Base-by-base conservation (phyloP, 1,140 invertebrate genomes). In the Euura saliciscinereae region DNA sequence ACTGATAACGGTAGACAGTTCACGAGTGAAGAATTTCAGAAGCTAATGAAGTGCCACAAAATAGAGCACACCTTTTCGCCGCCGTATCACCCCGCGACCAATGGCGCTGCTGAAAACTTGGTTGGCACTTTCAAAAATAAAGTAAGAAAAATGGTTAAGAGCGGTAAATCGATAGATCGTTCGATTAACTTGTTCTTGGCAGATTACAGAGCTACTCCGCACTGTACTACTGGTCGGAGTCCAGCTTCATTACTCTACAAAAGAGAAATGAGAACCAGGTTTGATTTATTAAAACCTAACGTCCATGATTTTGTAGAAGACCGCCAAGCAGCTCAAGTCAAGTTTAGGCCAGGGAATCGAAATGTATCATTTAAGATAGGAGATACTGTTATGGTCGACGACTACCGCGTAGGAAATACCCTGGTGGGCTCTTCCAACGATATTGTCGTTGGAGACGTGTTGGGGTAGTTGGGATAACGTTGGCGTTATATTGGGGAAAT, bases 121-220 rank as follows among this genome's bases (percentile, higher is more conserved):
- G 76, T 79, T 2, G 65, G 70, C 64, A 73, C 65, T 2, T 68
- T 79, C n/a, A 79, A 78, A 59, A n/a, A n/a, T n/a, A n/a, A n/a
- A n/a, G n/a, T n/a, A n/a, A 13, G 43, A 28, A 71, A 64, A 46
- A n/a, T 78, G 7, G 65, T 70, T 11, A 70, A 8, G n/a, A 71
- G 59, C 13, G 65, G 45, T n/a, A 13, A n/a, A 43, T 8, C 42
- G 66, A 13, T 69, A 67, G 7, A 67, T 43, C 7, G 13, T 66
- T 44, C 28, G 4, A n/a, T 77, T 8, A 45, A 70, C 2, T 64
- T 11, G 13, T 75, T 73, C 68, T 46, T 77, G 70, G 51, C 73
- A 4, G 28, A 65, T 11, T 77, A 76, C 45, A 69, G 73, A 11
- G 8, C 13, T 3, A 69, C 73, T 3, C 59, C n/a, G 46, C 71